Conservation (phyloP, 1,140 invertebrate genomes). For the Gryllus bimaculatus region DNA sequence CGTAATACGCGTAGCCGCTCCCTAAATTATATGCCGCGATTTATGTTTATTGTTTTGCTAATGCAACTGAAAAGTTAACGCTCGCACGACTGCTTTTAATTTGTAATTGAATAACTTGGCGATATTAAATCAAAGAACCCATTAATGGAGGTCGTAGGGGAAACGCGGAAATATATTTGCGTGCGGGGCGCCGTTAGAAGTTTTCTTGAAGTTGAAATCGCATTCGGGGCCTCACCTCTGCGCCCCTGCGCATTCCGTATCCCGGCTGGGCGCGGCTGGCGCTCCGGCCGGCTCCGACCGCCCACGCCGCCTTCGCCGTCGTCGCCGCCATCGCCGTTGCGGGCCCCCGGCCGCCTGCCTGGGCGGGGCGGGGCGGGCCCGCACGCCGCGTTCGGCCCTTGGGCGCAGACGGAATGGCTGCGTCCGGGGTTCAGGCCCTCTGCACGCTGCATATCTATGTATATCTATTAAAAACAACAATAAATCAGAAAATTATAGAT, state of each 20-base stretch:
- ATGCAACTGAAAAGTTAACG: constrained; percentile 1
- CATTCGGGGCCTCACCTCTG: neutral
- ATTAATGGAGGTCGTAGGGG: neutral
- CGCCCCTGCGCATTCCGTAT: too few species aligned
- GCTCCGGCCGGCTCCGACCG: neutral
- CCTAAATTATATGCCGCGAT: neutral
- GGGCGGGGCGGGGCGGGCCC: too few species aligned
- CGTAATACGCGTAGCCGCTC: neutral
- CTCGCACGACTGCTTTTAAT: neutral
- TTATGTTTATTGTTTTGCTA: neutral
- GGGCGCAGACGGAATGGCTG: too few species aligned
- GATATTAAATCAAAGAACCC: constrained; percentile 1
- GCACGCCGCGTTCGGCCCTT: too few species aligned
- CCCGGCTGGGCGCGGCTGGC: neutral
- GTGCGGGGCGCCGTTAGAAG: neutral
- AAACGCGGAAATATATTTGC: neutral
- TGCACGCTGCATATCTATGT: too few species aligned
- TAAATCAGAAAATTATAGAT: too few species aligned
- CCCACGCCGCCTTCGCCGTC: too few species aligned
- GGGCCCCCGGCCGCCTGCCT: too few species aligned
- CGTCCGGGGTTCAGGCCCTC: too few species aligned
- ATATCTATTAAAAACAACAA: too few species aligned
- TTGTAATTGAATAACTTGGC: neutral
- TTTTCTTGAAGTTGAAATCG: neutral
- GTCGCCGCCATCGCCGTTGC: too few species aligned